A percentile compares a stretch with the other conserved stretches of the same genome.
Conservation (phyloP, 2,888 invertebrate genomes). For the Lissocephala sabroskyi region DNA sequence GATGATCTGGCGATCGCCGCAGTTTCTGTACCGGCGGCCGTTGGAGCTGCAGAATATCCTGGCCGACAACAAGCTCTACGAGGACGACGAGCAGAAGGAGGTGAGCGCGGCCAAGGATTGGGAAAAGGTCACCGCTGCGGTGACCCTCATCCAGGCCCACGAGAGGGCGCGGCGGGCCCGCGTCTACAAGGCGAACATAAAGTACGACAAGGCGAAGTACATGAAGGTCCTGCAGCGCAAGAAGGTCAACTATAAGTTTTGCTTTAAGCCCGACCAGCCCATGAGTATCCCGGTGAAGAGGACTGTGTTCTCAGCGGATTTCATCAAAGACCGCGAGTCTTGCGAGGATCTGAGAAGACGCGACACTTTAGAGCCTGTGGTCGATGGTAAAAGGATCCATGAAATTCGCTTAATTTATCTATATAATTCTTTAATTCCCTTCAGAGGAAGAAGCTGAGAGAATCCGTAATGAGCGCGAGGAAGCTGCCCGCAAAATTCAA, state of each 20-base stretch:
- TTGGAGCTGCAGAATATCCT: conserved; percentile 56
- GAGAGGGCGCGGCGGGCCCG: conserved; percentile 72
- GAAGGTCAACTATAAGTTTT: conserved; percentile 55
- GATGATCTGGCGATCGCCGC: conserved; percentile 73
- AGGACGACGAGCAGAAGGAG: conserved; percentile 39
- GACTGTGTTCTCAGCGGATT: conserved; percentile 61
- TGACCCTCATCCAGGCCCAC: conserved; percentile 72
- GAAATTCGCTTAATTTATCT: neutral
- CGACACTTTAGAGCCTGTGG: conserved; percentile 10
- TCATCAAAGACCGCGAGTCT: conserved; percentile 35
- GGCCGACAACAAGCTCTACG: conserved; percentile 39
- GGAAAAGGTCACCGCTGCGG: conserved; percentile 45
- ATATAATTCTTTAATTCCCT: neutral
- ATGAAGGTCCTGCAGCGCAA: conserved; percentile 31
- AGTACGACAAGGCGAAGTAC: conserved; percentile 40
- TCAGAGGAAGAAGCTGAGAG: conserved; percentile 23
- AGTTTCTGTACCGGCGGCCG: conserved; percentile 70
- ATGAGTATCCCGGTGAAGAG: conserved; percentile 66
- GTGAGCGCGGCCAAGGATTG: conserved; percentile 30
- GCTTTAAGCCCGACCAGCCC: conserved; percentile 57
- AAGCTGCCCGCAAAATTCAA: conserved; percentile 58
- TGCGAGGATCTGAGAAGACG: conserved; percentile 35
- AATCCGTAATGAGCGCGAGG: conserved; percentile 11
- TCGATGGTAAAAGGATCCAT: conserved; percentile 27
- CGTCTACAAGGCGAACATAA: conserved; percentile 44